Conservation (phyloP, 2,888 invertebrate species). For the Sinopyrophorus schimmeli region DNA sequence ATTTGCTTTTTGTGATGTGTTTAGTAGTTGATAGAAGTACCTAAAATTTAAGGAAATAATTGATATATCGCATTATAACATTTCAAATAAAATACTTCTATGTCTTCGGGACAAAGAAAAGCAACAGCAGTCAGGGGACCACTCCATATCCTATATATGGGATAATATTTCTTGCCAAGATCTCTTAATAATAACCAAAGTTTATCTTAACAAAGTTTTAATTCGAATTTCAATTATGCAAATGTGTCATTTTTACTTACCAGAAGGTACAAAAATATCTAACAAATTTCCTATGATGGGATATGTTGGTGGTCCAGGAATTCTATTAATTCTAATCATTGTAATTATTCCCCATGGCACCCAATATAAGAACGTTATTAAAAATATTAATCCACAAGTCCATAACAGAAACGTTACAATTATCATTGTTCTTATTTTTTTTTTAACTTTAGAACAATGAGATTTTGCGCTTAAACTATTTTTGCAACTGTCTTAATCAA, state of each 20-base stretch:
- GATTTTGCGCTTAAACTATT: too few relatives aligned
- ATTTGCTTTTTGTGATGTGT: conserved; percentile 45
- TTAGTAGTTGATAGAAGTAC: conserved; percentile 44
- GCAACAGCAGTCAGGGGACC: conserved; percentile 46
- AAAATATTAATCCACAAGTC: background rate
- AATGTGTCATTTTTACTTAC: background rate
- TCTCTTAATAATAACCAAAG: conserved; percentile 23
- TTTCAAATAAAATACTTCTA: conserved; percentile 49
- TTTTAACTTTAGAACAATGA: too few relatives aligned
- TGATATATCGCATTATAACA: conserved; percentile 1
- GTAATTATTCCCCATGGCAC: background rate
- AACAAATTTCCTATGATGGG: conserved; percentile 7
- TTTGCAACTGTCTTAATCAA: too few relatives aligned
- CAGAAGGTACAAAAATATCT: conserved; percentile 6
- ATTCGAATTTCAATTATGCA: background rate
- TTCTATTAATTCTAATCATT: conserved; percentile 1
- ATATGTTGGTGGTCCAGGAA: conserved; percentile 6
- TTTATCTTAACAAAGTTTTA: conserved; percentile 26
- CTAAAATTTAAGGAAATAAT: conserved; percentile 34
- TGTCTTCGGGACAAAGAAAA: conserved; percentile 57
- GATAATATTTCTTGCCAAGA: conserved; percentile 20
- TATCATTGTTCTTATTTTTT: background rate
- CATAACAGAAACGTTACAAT: background rate
- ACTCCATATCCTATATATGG: conserved; percentile 40
- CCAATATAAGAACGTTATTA: background rate